Percentiles rank a stretch among this genome's conserved stretches.
phyloP scores from a whole-genome alignment of 2,888 invertebrate species.

The Diaperis boleti region DNA sequence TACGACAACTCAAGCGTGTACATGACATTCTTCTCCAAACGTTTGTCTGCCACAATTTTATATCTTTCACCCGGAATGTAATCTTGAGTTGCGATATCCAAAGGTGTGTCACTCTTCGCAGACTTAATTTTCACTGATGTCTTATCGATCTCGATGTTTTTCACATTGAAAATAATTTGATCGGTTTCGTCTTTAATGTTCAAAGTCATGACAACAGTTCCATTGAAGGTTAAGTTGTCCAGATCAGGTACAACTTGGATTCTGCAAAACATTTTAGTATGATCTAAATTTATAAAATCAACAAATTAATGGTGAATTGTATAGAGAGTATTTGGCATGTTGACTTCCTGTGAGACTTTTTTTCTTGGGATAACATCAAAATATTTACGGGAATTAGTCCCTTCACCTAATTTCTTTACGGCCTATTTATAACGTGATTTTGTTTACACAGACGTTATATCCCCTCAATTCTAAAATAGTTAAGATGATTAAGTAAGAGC shows the following conservation, averaged over 20 bases:
- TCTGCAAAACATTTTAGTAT: conserved; percentile 50
- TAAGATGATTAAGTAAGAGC: background rate
- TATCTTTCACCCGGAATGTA: conserved; percentile 61
- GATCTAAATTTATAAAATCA: conserved; percentile 26
- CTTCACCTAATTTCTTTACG: conserved; percentile 12
- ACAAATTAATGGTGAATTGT: conserved; percentile 1
- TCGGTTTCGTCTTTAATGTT: conserved; percentile 62
- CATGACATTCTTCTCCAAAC: conserved; percentile 58
- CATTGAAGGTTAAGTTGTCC: conserved; percentile 65
- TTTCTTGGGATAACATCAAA: conserved; percentile 1
- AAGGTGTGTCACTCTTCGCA: conserved; percentile 50
- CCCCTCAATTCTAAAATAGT: background rate
- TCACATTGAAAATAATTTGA: conserved; percentile 65
- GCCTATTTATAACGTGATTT: conserved; percentile 8
- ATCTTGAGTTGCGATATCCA: conserved; percentile 61
- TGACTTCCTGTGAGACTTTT: too few species aligned
- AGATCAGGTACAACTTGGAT: conserved; percentile 64
- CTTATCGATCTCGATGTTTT: conserved; percentile 64
- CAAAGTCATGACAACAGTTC: conserved; percentile 65
- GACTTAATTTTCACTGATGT: conserved; percentile 58
- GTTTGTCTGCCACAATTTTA: conserved; percentile 61
- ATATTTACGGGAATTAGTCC: conserved; percentile 18
- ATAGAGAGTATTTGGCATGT: background rate
- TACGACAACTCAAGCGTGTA: conserved; percentile 69
- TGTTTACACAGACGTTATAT: background rate